Evolutionary conservation across 2,113 vertebrate species (phyloP), one percentile per base, ranked within the genome.

Genomic region (Uria aalge): DNA sequence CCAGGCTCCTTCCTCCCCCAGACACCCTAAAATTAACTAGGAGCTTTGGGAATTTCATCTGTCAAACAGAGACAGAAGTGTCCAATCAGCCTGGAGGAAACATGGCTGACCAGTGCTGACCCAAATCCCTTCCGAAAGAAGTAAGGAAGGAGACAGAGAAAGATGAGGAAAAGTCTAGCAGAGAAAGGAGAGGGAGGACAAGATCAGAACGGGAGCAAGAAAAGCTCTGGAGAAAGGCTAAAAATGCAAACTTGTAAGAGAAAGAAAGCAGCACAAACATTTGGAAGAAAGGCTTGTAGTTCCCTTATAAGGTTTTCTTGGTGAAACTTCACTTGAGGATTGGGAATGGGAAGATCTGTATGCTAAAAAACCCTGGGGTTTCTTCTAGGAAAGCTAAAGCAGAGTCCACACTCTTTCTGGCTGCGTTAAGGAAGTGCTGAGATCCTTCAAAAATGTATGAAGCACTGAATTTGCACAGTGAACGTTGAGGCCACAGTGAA

Each of bases 21-120:
- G 82, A 94, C 94, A 94, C 92, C 96, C 89, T 96, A 96, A 97
- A 97, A 97, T 92, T 96, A 97, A 95, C 91, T 93, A 95, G 63
- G 89, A 94, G 88, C 85, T 95, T 94, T 91, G 94, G 97, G 92
- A 96, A 97, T 96, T 94, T 94, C 67, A 91, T 95, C 93, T 32
- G 22, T 95, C 91, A 95, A 91, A 77, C 75, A 93, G 29, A 93
- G 77, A 79, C 81, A 95, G 87, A 88, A 95, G 30, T 63, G 85
- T 95, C 85, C 73, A 89, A 76, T 84, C 91, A 93, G 87, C 78
- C 83, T 87, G 47, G 23, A 92, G 85, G 73, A 95, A 95, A 72
- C 43, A 64, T n/a, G 53, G 68, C 48, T 95, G 78, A 79, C 60
- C 79, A 86, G 15, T 24, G 41, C 40, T 96, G 94, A 94, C 91